phyloP scores from a whole-genome alignment of 2,113 vertebrate species.

The Pachyramphus minor region DNA sequence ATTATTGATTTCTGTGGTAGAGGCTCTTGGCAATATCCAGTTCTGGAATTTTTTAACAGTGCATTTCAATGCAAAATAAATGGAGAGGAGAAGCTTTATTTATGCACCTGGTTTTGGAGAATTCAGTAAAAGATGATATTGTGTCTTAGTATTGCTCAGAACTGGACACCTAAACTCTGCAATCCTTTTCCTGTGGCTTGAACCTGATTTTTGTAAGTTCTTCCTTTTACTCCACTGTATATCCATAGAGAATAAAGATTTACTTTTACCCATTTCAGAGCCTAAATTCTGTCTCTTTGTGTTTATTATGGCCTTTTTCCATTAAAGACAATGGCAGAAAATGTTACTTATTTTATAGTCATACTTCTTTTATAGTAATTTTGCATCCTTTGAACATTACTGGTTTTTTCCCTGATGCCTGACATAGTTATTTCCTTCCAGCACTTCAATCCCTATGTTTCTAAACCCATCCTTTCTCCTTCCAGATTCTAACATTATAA shows the following conservation, averaged over 20 bases:
- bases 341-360: neutral
- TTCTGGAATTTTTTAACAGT: slow-evolving; percentile 4
- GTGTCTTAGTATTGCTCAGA: neutral
- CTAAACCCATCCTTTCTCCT: neutral
- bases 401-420: neutral
- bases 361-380: neutral
- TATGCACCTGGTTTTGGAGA: neutral
- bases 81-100: neutral
- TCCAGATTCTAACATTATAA: neutral
- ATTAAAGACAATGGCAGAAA: neutral
- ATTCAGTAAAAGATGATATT: neutral
- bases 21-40: neutral
- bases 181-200: neutral
- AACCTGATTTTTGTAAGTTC: neutral
- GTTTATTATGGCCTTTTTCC: neutral
- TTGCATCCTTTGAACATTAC: neutral
- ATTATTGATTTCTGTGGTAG: neutral
- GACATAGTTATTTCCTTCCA: neutral
- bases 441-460: neutral
- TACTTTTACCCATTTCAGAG: neutral
- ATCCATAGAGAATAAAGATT: neutral
- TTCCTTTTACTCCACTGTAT: neutral
- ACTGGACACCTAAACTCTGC: neutral
- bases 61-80: neutral
- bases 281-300: neutral